Evolutionary conservation across 2,888 invertebrate genomes (phyloP), one percentile per base, ranked within the genome.

Genomic region (Eupithecia insigniata): DNA sequence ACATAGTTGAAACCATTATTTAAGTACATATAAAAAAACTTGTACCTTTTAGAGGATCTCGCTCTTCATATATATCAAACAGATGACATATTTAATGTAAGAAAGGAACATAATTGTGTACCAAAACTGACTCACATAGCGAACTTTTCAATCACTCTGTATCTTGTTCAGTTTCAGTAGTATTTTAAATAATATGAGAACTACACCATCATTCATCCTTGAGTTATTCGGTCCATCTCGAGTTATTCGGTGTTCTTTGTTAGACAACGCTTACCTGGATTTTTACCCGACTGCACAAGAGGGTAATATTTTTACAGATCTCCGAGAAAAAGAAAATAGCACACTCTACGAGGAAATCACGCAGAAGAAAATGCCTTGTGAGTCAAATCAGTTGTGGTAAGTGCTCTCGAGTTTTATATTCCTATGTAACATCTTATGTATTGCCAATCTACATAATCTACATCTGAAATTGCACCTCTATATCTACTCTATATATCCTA

Each of bases 401-500:
- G 51, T 22, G 12, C 22, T 14, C 8, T 55, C 3, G 12, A 55
- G 5, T 10, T 10, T 16, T 55, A 26, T 12, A 12, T 26, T 55
- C 12, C 12, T 51, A 22, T n/a, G n/a, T 22, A 51, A 22, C 26
- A 55, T 55, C 22, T 55, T 26, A 55, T 22, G 55, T 55, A 55
- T 55, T 55, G 12, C 5, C 55, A 55, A 55, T 55, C 55, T 55
- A 55, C 55, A 55, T 55, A 55, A 55, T 55, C 55, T 55, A 60
- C 60, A 60, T 32, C 8, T 18, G 36, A 60, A 70, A 67, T 68
- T 22, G 26, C 66, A 58, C 55, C 60, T 65, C 55, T 46, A 30
- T 61, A 69, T 76, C n/a, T n/a, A n/a, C n/a, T n/a, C n/a, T n/a
- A n/a, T n/a, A n/a, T 70, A 68, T 73, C 60, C 66, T 68, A 62